Base-by-base conservation (phyloP, 53 echinoderm and acorn worm species). In the Apostichopus leukothele region DNA sequence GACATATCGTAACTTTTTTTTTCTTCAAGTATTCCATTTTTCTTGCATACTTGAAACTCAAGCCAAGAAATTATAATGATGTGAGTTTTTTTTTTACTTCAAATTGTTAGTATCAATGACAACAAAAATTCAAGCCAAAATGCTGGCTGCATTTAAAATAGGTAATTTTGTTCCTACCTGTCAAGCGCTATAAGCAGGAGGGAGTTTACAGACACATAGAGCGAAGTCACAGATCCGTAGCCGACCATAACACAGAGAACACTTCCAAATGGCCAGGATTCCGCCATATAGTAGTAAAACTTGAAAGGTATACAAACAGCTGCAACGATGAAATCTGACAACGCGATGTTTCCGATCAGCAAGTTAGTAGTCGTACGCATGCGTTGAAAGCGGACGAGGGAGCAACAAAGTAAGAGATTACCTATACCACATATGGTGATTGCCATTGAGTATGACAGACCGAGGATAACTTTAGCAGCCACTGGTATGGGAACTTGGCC, bases 291-390 rank as follows among this genome's bases (percentile, higher is more conserved):
- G 83, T 94, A 94, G 84, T 98, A 95, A 86, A 98, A 98, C 78
- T 93, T 98, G 71, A 98, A 94, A 21, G 98, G 98, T 23, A 91
- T 93, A 67, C 94, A 94, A 16, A 98, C 88, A 12, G 93, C 95
- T 2, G 98, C 98, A 12, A 98, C 93, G 22, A 98, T 50, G 81
- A 98, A 95, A 73, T 98, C 98, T 53, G 98, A 98, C 68, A 95
- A 88, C 25, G 98, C 98, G 75, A 98, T 84, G 90, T 98, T 98
- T 11, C 98, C 98, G 25, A 98, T 98, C 21, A 98, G 78, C 80
- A 98, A 67, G 84, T 98, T 98, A 16, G 98, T 98, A 10, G 94
- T 95, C 14, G 98, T 95, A 26, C 98, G 92, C 98, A 98, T 98
- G 77, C 98, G 89, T 26, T 92, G 88, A 75, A 94, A 98, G 12